Percentiles rank a stretch among this genome's conserved stretches.
phyloP scores from a whole-genome alignment of 2,113 vertebrate species.

The Oenanthe oenanthe region DNA sequence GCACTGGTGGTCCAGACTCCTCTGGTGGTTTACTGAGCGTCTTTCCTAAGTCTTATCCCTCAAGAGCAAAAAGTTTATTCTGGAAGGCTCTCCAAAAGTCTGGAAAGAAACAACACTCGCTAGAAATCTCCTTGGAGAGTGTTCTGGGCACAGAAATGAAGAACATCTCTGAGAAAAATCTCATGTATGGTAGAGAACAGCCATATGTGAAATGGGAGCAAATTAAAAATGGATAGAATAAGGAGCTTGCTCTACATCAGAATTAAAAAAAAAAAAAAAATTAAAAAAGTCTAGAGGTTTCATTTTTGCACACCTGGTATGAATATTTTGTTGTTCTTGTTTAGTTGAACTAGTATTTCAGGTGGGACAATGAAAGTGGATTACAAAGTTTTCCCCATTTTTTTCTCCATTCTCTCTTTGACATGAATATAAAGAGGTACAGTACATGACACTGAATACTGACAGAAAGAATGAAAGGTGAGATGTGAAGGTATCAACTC shows the following conservation, averaged over 20 bases:
- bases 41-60: not conserved
- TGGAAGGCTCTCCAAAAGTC: not conserved
- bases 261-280: not conserved
- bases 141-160: not conserved
- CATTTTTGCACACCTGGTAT: not conserved
- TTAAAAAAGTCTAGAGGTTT: not conserved
- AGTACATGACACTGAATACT: not conserved
- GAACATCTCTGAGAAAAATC: not conserved
- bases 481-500: not conserved
- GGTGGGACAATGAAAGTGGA: not conserved
- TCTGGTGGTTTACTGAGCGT: accelerated
- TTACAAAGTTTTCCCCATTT: not conserved
- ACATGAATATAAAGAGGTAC: not conserved
- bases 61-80: not conserved
- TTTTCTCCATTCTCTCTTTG: not conserved
- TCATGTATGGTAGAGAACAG: not conserved
- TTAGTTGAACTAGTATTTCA: not conserved
- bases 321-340: not conserved
- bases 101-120: not conserved
- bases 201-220: not conserved
- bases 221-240: not conserved
- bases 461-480: not conserved
- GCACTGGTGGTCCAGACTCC: not conserved
- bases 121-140: not conserved
- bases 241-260: not conserved